These are phyloP conservation scores for Drosophila takahashii DNA, from an alignment of 1,140 invertebrate genomes.

Conservation along the genomic window DNA sequence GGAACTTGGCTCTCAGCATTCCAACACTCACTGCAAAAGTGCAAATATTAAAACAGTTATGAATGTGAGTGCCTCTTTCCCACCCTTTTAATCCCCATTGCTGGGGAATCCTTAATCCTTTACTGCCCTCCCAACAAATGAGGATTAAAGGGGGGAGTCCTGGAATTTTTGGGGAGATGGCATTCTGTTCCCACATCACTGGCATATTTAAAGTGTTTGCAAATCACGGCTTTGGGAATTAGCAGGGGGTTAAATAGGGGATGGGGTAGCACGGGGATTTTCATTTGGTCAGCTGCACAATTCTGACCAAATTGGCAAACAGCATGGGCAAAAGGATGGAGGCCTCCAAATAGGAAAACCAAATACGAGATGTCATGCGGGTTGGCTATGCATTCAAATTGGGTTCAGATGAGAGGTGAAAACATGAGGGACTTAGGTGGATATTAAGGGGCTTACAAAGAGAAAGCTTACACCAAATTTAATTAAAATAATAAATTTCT, in stretches of 20 bases:
- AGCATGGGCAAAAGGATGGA: neutral
- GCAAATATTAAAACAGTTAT: conserved; percentile 46
- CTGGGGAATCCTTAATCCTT: conserved; percentile 29
- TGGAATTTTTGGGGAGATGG: conserved; percentile 13
- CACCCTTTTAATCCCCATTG: conserved; percentile 1
- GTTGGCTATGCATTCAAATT: conserved; percentile 18
- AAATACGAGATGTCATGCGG: conserved; percentile 16
- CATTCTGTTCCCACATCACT: neutral
- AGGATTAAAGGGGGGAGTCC: conserved; percentile 4
- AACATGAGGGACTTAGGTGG: no score
- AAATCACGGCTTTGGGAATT: conserved; percentile 39
- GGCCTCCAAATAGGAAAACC: neutral
- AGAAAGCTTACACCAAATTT: neutral
- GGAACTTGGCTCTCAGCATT: conserved; percentile 1
- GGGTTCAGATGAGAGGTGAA: neutral
- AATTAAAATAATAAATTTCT: no score
- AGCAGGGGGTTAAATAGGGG: neutral
- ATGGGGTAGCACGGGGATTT: conserved; percentile 6
- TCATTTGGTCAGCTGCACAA: conserved; percentile 29
- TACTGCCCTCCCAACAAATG: conserved; percentile 15
- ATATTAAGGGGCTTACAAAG: neutral
- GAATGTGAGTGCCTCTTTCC: conserved; percentile 5
- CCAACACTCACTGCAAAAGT: conserved; percentile 25
- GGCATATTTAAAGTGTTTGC: conserved; percentile 46
- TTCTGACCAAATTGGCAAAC: conserved; percentile 41